Conservation (phyloP, 2,113 vertebrate genomes). For the Megaleporinus macrocephalus region DNA sequence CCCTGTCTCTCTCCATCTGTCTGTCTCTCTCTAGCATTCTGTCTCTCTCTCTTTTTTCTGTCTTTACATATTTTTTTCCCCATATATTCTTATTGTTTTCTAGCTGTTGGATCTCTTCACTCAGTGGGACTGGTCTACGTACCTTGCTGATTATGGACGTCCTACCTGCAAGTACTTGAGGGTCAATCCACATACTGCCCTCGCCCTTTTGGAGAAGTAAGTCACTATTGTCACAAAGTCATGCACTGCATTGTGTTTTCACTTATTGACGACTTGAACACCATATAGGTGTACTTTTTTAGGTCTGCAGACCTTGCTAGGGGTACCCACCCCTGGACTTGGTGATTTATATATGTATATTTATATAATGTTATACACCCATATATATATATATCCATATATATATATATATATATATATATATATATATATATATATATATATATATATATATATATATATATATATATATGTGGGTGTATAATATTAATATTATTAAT, state of each 20-base stretch:
- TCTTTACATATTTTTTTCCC: background rate
- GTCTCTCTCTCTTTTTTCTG: background rate
- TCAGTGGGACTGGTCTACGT: constrained; percentile 97
- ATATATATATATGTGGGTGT: no score
- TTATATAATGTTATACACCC: no score
- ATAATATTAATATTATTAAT: no score
- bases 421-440: no score
- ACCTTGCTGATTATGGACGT: constrained; percentile 93
- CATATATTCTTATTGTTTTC: background rate
- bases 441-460: no score
- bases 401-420: no score
- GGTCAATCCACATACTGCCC: constrained; percentile 90
- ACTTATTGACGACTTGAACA: background rate
- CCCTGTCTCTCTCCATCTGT: background rate
- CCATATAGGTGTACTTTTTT: background rate
- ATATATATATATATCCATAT: no score
- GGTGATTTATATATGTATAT: no score
- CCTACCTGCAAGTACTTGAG: constrained; percentile 92
- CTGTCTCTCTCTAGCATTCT: background rate
- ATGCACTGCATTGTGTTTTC: background rate
- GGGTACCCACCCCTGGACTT: no score
- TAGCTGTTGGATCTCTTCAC: constrained; percentile 96
- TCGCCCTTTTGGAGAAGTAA: constrained; percentile 94
- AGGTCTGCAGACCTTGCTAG: background rate
- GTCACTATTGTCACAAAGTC: constrained; percentile 47